These are phyloP conservation scores for Latrodectus geometricus DNA, from an alignment of 1,140 invertebrate genomes.

Conservation along the genomic window DNA sequence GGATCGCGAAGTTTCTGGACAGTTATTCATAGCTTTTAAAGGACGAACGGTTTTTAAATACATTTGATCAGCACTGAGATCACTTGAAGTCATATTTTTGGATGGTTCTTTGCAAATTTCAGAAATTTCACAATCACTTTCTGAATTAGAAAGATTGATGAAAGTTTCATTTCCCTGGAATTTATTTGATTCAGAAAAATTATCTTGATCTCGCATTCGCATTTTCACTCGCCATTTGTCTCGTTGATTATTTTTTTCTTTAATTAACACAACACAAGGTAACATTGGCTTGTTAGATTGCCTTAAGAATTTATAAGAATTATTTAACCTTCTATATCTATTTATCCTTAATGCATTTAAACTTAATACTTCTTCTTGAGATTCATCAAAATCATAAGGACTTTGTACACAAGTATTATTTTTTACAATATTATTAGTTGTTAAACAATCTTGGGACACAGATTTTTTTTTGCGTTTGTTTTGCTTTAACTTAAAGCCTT, in stretches of 20 bases:
- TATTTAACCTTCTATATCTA: neutral
- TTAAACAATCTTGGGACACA: no score
- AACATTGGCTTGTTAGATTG: neutral
- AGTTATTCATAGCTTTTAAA: neutral
- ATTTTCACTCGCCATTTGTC: neutral
- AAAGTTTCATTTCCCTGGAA: neutral
- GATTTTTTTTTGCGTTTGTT: no score
- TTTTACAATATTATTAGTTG: neutral
- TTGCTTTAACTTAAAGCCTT: no score
- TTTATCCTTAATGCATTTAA: neutral
- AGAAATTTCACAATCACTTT: neutral
- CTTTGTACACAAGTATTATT: neutral
- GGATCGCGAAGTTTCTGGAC: neutral
- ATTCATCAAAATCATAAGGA: neutral
- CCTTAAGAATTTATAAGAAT: no score
- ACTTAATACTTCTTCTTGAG: neutral
- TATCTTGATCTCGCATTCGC: neutral
- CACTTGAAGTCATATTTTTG: neutral
- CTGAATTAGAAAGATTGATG: neutral
- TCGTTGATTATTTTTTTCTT: neutral
- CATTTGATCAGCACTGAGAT: neutral
- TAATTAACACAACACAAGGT: neutral
- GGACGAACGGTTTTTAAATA: neutral
- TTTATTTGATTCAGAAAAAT: neutral
- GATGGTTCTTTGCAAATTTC: neutral